Conservation (phyloP, 2,797 vertebrate genomes). For the Pseudomugil tenellus region DNA sequence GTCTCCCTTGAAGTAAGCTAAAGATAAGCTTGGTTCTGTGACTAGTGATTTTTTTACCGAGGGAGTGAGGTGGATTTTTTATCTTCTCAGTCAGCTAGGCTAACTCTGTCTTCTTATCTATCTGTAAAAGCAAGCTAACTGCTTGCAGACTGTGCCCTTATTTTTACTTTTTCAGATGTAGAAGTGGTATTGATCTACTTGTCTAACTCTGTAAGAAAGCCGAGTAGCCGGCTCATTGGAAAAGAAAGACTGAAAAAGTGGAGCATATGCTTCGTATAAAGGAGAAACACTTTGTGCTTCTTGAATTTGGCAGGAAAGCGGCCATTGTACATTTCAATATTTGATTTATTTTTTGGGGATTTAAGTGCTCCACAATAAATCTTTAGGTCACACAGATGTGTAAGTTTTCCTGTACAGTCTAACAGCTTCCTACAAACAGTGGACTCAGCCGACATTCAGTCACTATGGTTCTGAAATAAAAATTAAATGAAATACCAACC, state of each 20-base stretch:
- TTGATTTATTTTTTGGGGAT: slow-evolving; percentile 24
- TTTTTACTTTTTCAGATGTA: neutral
- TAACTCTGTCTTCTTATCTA: neutral
- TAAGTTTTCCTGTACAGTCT: neutral
- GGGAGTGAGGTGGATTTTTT: neutral
- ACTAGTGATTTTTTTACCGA: neutral
- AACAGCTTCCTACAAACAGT: slow-evolving; percentile 19
- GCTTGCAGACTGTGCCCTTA: neutral
- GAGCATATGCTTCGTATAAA: neutral
- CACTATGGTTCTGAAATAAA: slow-evolving; percentile 17
- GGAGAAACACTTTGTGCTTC: neutral
- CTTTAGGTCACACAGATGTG: slow-evolving; percentile 21
- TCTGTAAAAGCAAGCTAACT: neutral
- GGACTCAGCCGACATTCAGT: slow-evolving; percentile 3
- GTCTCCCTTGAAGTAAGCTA: neutral
- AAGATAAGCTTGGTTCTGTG: neutral
- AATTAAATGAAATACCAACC: slow-evolving; percentile 19
- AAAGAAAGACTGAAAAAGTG: slow-evolving; percentile 3
- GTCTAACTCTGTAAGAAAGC: slow-evolving; percentile 1
- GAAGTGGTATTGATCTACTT: slow-evolving; percentile 8
- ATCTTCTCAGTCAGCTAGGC: neutral
- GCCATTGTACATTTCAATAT: slow-evolving; percentile 27
- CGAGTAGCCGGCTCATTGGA: neutral
- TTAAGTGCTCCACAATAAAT: slow-evolving; percentile 19
- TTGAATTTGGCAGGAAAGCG: slow-evolving; percentile 8